Conservation (phyloP, 2,888 invertebrate genomes). For the Luperina testacea region DNA sequence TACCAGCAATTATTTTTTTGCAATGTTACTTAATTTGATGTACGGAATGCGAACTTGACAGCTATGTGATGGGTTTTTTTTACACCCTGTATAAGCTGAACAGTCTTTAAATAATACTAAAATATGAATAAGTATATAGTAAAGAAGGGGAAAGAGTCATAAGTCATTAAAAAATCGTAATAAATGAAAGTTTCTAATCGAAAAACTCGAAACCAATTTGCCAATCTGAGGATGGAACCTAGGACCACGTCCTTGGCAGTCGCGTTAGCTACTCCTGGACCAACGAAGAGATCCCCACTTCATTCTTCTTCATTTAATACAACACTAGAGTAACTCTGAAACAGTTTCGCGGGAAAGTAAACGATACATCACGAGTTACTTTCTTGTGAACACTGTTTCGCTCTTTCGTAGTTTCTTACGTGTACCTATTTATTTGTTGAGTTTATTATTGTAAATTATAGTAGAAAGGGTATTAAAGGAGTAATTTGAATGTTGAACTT, state of each 20-base stretch:
- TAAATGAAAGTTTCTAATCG: background rate
- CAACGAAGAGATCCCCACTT: conserved; percentile 26
- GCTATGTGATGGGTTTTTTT: too few relatives aligned
- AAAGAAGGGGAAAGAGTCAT: background rate
- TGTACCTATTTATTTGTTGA: conserved; percentile 30
- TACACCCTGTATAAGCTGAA: too few relatives aligned
- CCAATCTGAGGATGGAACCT: background rate
- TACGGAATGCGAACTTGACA: too few relatives aligned
- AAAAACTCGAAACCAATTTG: background rate
- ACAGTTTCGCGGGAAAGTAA: conserved; percentile 38
- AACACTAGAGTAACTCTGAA: conserved; percentile 15
- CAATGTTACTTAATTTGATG: too few relatives aligned
- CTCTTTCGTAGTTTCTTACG: conserved; percentile 46
- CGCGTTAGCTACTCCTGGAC: too few relatives aligned
- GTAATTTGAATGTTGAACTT: background rate
- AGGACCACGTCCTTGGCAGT: too few relatives aligned
- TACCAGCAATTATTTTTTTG: too few relatives aligned
- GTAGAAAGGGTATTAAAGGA: background rate
- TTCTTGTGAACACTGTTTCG: conserved; percentile 47
- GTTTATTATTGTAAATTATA: conserved; percentile 25
- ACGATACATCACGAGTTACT: conserved; percentile 46
- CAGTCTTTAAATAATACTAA: too few relatives aligned
- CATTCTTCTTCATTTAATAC: conserved; percentile 63
- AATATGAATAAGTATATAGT: background rate
- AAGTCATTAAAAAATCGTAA: background rate